Conservation (phyloP, 1,140 invertebrate species). For the Trichonephila inaurata region DNA sequence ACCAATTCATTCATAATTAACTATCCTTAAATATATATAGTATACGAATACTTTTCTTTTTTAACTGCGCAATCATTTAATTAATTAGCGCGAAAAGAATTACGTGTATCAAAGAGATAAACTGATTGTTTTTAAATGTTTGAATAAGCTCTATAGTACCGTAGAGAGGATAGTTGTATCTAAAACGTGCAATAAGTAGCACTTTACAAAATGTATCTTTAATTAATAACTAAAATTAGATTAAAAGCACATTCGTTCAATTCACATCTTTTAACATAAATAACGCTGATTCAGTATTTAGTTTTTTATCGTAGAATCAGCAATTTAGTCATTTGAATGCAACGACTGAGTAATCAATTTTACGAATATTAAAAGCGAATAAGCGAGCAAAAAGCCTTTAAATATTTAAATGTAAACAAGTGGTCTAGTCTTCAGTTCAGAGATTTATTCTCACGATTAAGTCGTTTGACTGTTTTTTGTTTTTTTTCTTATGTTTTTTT, state of each 20-base stretch:
- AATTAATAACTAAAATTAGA: not conserved
- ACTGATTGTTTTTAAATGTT: not conserved
- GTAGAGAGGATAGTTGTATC: not conserved
- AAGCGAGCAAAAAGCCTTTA: not conserved
- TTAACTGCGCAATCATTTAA: not conserved
- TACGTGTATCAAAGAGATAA: not conserved
- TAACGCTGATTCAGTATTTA: not conserved
- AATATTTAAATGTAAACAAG: not conserved
- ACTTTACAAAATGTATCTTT: not conserved
- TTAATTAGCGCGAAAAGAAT: not conserved
- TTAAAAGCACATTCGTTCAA: not conserved
- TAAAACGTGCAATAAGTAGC: not conserved
- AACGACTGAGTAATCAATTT: not conserved
- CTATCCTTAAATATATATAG: too few relatives aligned
- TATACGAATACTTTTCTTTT: not conserved
- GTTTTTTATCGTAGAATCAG: not conserved
- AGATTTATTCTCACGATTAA: constrained; percentile 1
- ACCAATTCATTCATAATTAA: too few relatives aligned
- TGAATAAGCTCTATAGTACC: not conserved
- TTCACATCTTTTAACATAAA: not conserved
- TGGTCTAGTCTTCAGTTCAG: not conserved
- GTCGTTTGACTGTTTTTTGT: too few relatives aligned
- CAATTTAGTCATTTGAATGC: not conserved
- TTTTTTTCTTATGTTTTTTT: not conserved
- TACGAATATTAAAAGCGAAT: not conserved